Base-by-base conservation (phyloP, 2,797 vertebrate species). In the Oophaga sylvatica region DNA sequence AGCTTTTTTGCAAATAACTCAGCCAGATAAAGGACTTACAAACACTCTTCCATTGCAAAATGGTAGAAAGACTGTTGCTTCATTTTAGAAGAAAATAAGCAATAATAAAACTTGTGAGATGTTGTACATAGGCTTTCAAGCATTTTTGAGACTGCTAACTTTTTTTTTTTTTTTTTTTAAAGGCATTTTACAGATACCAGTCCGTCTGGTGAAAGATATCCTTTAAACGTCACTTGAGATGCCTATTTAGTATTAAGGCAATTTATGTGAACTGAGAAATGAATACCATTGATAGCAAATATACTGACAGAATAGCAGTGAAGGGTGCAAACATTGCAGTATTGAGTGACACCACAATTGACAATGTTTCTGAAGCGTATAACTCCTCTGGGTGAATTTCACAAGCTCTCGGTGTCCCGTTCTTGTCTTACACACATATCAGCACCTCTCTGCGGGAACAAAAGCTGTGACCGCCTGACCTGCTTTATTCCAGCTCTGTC, bases 401-500 rank as follows among this genome's bases (percentile, higher is more conserved):
- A 83, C 88, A 86, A 83, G 80, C 63, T 86, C 84, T 79, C 80
- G 65, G 84, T 83, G 84, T 86, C 84, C 62, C 20, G 80, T 71
- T 89, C 88, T 89, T 86, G 88, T 86, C 88, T 89, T 89, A 89
- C 88, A 89, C 63, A 86, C 80, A 89, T 73, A 89, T 89, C 88
- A 89, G 62, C 88, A 89, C 88, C 88, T 86, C 80, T 71, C 5
- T 62, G 41, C n/a, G 60, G n/a, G 75, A 59, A 86, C 76, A 86
- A 89, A 79, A 79, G 63, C 80, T 79, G 62, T 83, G 84, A 89
- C 88, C 84, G 86, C 75, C 53, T 86, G 71, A 86, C 84, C 88
- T 80, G 56, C 48, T 65, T 56, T 57, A 83, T 60, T 35, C 80
- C 71, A 80, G 68, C 84, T 45, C 35, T 29, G 60, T 81, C 78